Conservation (phyloP, 2,888 invertebrate genomes). For the Lysandra bellargus region DNA sequence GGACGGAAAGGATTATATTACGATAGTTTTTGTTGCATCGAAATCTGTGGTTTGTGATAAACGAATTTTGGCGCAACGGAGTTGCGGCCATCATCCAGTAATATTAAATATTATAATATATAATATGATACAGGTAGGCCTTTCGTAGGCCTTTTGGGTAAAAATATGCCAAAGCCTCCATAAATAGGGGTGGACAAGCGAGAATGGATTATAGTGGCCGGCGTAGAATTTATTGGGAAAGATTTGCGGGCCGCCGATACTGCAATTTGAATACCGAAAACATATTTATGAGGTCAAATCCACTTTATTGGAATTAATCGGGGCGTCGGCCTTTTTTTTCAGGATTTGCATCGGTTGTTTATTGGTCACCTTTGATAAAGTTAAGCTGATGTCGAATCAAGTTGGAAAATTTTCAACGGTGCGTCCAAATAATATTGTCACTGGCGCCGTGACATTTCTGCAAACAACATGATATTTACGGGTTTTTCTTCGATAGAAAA, state of each 20-base stretch:
- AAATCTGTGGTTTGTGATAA: too few species aligned
- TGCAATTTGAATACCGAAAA: slow-evolving; percentile 76
- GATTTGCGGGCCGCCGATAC: slow-evolving; percentile 70
- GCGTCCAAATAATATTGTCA: too few species aligned
- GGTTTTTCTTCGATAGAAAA: too few species aligned
- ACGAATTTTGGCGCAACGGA: too few species aligned
- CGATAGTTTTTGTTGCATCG: too few species aligned
- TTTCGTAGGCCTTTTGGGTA: background rate
- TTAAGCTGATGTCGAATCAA: background rate
- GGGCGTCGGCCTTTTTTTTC: slow-evolving; percentile 1
- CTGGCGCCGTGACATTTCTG: too few species aligned
- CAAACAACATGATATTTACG: too few species aligned
- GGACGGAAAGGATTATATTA: too few species aligned
- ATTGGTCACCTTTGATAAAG: background rate
- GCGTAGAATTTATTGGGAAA: slow-evolving; percentile 71
- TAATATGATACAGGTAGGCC: too few species aligned
- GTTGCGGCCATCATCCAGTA: too few species aligned
- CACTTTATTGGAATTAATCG: slow-evolving; percentile 65
- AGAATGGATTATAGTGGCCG: slow-evolving; percentile 52
- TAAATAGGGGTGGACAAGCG: slow-evolving; percentile 47
- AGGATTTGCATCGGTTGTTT: slow-evolving; percentile 50
- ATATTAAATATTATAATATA: too few species aligned
- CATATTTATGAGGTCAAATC: slow-evolving; percentile 72
- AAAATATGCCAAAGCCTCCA: slow-evolving; percentile 31
- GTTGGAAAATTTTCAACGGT: background rate